Percentiles rank a stretch among this genome's conserved stretches.
phyloP scores from a whole-genome alignment of 1,140 invertebrate genomes.

The Drosophila aff. region DNA sequence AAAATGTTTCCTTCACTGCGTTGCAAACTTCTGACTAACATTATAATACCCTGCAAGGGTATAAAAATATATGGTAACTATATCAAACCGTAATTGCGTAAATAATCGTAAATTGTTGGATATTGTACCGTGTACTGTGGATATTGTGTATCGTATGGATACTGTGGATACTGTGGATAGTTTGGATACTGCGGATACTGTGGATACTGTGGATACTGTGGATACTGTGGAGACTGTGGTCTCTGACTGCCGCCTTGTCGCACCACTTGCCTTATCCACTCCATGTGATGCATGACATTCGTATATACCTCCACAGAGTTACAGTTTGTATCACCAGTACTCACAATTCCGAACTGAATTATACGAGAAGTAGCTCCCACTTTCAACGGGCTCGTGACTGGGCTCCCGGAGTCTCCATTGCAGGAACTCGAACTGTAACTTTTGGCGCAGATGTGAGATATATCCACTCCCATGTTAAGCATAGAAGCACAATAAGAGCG shows the following conservation, averaged over 20 bases:
- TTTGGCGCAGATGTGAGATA: background rate
- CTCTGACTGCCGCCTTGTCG: background rate
- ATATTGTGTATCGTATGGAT: too few species aligned
- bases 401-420: background rate
- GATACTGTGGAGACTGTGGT: too few species aligned
- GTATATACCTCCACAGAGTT: background rate
- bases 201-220: too few species aligned
- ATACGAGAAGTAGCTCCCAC: background rate
- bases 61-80: too few species aligned
- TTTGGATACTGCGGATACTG: background rate
- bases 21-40: too few species aligned
- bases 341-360: background rate
- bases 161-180: too few species aligned
- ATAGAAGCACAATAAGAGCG: background rate
- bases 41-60: too few species aligned
- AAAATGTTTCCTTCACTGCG: too few species aligned
- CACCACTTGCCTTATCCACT: background rate
- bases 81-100: too few species aligned
- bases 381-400: background rate
- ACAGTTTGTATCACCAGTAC: rapidly evolving
- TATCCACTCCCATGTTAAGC: background rate
- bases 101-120: too few species aligned
- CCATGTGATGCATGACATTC: background rate
- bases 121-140: too few species aligned
- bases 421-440: background rate